phyloP scores from a whole-genome alignment of 2,113 vertebrate species.

The Meles meles region DNA sequence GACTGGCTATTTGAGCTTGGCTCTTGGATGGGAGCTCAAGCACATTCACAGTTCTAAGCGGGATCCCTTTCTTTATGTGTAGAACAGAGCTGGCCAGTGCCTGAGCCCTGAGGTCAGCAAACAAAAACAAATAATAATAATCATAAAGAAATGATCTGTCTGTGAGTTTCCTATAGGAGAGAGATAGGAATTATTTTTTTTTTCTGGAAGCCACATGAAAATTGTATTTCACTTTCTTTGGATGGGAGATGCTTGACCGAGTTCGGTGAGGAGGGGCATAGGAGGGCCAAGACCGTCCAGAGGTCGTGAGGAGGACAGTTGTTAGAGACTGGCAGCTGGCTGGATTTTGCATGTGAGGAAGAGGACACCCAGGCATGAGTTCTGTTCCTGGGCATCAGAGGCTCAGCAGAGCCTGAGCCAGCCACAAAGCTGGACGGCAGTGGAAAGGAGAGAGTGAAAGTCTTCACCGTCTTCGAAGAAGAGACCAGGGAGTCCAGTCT shows the following conservation, averaged over 20 bases:
- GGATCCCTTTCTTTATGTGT: not conserved
- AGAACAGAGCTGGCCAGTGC: not conserved
- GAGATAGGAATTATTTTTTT: not conserved
- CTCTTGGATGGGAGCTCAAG: not conserved
- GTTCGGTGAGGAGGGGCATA: rapidly evolving
- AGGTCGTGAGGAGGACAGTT: too few species aligned
- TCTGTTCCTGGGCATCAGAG: rapidly evolving
- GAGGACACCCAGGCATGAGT: rapidly evolving
- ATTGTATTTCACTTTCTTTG: not conserved
- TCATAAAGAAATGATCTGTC: too few species aligned
- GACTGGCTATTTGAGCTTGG: not conserved
- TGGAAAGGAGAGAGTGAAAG: not conserved
- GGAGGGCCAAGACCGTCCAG: rapidly evolving
- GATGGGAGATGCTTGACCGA: rapidly evolving
- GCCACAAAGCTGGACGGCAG: rapidly evolving
- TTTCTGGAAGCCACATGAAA: not conserved
- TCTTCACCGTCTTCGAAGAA: not conserved
- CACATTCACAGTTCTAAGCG: rapidly evolving
- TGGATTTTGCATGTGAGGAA: not conserved
- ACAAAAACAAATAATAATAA: not conserved
- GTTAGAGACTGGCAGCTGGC: rapidly evolving
- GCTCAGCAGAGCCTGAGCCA: rapidly evolving
- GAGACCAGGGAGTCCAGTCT: not conserved
- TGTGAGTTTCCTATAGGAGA: not conserved
- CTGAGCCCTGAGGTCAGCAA: not conserved